phyloP scores from a whole-genome alignment of 1,140 invertebrate genomes.

The Calephelis virginiensis region DNA sequence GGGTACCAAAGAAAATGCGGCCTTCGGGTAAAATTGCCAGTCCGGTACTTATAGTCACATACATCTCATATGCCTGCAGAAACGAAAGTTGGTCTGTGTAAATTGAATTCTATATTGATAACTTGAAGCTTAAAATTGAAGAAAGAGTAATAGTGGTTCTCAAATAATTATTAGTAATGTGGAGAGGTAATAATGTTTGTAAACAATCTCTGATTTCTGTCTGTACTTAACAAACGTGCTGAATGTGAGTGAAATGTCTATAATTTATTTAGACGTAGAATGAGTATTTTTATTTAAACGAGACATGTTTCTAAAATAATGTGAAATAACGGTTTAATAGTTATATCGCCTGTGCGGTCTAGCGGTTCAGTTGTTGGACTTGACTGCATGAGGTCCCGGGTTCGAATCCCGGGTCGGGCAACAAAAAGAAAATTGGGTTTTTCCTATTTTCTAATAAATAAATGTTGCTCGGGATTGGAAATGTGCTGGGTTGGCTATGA shows the following conservation, averaged over 20 bases:
- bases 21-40: conserved; percentile 57
- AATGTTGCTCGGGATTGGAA: too few species aligned
- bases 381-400: too few species aligned
- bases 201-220: conserved; percentile 37
- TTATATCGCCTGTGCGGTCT: too few species aligned
- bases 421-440: too few species aligned
- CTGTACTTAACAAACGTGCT: conserved; percentile 38
- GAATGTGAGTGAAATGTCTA: conserved; percentile 34
- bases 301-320: background rate
- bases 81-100: background rate
- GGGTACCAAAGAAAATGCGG: conserved; percentile 58
- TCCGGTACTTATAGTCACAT: conserved; percentile 22
- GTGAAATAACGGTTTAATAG: too few species aligned
- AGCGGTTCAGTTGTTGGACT: too few species aligned
- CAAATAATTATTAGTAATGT: conserved; percentile 11
- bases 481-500: too few species aligned
- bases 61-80: conserved; percentile 22
- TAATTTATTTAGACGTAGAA: conserved; percentile 39
- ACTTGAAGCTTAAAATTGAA: conserved; percentile 28
- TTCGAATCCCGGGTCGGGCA: too few species aligned
- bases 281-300: background rate
- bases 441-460: too few species aligned
- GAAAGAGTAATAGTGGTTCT: background rate
- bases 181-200: conserved; percentile 28
- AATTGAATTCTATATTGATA: conserved; percentile 5